Percentiles rank a stretch among this genome's conserved stretches.
Conservation (phyloP, 2,888 invertebrate genomes). For the Heterodera filipjevi region DNA sequence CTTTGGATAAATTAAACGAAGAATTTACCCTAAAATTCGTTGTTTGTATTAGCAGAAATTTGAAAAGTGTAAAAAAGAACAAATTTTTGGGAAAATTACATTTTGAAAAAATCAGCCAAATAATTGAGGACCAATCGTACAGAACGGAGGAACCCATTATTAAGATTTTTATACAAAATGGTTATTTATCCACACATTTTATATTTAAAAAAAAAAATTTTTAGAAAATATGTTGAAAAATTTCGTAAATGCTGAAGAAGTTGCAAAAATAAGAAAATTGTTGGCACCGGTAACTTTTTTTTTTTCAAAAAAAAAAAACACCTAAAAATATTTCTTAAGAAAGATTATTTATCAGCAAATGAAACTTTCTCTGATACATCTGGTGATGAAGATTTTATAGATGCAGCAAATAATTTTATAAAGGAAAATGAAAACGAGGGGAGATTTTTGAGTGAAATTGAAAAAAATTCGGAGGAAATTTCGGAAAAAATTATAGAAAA, state of each 20-base stretch:
- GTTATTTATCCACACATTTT: no score
- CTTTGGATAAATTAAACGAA: not conserved
- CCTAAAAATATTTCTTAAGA: not conserved
- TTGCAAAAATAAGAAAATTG: not conserved
- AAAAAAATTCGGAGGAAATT: not conserved
- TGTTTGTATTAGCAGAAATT: not conserved
- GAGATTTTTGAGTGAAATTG: not conserved
- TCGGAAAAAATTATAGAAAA: no score
- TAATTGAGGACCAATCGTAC: not conserved
- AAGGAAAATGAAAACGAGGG: not conserved
- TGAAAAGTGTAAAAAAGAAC: not conserved
- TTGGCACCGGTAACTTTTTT: not conserved
- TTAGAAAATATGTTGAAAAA: not conserved
- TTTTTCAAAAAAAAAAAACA: not conserved
- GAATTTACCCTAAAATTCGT: not conserved
- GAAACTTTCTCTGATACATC: no score
- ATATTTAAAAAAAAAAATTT: no score
- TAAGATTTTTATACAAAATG: not conserved
- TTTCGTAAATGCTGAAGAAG: not conserved
- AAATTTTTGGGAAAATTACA: not conserved
- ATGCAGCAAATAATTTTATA: not conserved
- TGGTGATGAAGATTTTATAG: not conserved
- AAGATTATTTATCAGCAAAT: not conserved
- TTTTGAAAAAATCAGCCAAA: not conserved
- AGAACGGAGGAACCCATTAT: not conserved